These are phyloP conservation scores for Lissocephala sabroskyi DNA, from an alignment of 2,888 invertebrate species.

Conservation along the genomic window DNA sequence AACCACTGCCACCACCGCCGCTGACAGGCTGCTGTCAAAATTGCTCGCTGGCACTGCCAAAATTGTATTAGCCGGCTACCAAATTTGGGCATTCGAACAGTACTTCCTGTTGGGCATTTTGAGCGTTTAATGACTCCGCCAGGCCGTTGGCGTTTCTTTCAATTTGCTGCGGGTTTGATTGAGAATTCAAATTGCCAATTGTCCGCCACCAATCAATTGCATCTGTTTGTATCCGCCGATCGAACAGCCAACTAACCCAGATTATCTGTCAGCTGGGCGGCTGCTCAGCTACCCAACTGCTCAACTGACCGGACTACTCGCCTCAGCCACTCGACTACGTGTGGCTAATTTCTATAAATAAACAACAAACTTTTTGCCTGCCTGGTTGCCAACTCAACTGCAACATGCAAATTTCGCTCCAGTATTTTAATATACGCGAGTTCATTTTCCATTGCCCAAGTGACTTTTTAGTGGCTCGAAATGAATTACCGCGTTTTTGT, in stretches of 20 bases:
- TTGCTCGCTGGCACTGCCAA: constrained; percentile 27
- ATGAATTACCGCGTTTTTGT: not conserved
- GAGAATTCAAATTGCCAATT: constrained; percentile 16
- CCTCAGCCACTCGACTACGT: constrained; percentile 7
- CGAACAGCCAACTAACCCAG: constrained; percentile 34
- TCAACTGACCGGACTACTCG: not conserved
- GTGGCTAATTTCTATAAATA: constrained; percentile 47
- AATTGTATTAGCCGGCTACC: constrained; percentile 43
- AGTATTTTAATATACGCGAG: too few relatives aligned
- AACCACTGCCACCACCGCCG: constrained; percentile 18
- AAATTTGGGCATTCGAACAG: constrained; percentile 18
- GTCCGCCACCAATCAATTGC: constrained; percentile 20
- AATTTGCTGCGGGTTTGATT: constrained; percentile 40
- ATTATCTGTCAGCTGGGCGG: constrained; percentile 37
- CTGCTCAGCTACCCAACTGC: constrained; percentile 38
- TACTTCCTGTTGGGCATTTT: constrained; percentile 30
- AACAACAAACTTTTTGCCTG: constrained; percentile 30
- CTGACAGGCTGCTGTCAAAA: constrained; percentile 55
- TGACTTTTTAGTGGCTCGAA: not conserved
- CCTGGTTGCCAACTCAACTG: constrained; percentile 18
- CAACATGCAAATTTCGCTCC: constrained; percentile 16
- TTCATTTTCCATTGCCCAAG: too few relatives aligned
- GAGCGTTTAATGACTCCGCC: constrained; percentile 19
- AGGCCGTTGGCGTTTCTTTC: constrained; percentile 17
- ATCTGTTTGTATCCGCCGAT: not conserved